phyloP scores from a whole-genome alignment of 2,888 invertebrate genomes.

The Anthrax anthrax region DNA sequence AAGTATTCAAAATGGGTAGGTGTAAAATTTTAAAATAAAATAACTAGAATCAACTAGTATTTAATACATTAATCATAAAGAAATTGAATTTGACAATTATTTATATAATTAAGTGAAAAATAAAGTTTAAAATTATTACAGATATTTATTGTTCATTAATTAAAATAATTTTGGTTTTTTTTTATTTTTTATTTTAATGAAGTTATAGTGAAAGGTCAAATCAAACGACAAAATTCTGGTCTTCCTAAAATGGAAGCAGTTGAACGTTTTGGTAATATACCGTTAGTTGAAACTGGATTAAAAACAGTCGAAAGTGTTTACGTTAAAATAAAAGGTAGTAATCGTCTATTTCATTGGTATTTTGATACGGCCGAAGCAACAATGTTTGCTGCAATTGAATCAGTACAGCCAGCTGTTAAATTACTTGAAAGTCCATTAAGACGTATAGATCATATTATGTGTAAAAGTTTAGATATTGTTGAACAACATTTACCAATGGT shows the following conservation, averaged over 20 bases:
- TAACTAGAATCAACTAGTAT: no score
- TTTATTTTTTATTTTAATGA: background rate
- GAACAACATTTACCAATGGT: constrained; percentile 72
- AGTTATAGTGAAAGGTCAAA: constrained; percentile 10
- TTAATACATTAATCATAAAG: no score
- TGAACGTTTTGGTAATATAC: constrained; percentile 59
- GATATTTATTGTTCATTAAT: no score
- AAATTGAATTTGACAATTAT: no score
- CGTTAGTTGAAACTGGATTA: constrained; percentile 67
- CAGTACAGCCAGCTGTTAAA: constrained; percentile 58
- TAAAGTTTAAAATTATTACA: no score
- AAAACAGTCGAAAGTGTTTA: constrained; percentile 62
- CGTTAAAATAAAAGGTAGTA: constrained; percentile 58
- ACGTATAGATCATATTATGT: constrained; percentile 60
- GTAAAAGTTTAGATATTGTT: constrained; percentile 71
- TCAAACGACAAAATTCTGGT: constrained; percentile 12
- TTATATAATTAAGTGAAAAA: no score
- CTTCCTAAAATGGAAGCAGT: constrained; percentile 54
- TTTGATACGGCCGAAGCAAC: constrained; percentile 61
- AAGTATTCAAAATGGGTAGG: no score
- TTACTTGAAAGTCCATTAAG: constrained; percentile 57
- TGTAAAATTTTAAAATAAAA: no score
- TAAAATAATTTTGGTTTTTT: no score
- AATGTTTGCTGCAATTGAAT: constrained; percentile 53
- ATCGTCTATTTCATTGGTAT: constrained; percentile 60